Conservation (phyloP, 2,113 vertebrate genomes). For the Engystomops pustulosus region DNA sequence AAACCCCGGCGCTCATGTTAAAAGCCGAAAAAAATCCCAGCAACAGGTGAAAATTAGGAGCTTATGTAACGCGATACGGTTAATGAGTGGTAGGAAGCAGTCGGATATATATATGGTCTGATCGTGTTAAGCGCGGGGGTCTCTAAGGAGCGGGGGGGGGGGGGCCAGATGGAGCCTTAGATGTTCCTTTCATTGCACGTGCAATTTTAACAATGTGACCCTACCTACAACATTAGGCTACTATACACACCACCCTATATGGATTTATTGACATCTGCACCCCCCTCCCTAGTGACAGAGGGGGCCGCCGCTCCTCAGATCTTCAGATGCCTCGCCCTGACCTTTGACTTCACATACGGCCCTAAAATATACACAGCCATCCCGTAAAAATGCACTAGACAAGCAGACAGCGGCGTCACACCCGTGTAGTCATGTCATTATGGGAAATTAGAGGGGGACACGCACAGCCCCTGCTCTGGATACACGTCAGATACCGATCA, state of each 20-base stretch:
- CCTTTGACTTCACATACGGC: not conserved
- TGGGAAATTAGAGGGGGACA: not conserved
- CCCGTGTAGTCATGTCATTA: not conserved
- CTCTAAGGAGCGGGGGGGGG: slow-evolving; percentile 42
- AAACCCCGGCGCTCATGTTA: not conserved
- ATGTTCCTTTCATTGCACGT: slow-evolving; percentile 36
- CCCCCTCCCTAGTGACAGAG: slow-evolving; percentile 31
- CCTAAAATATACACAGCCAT: not conserved
- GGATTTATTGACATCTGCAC: slow-evolving; percentile 56
- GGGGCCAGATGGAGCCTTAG: slow-evolving; percentile 38
- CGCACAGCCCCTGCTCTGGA: not conserved
- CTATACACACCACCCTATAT: not conserved
- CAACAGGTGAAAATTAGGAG: slow-evolving; percentile 48
- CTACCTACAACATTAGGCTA: slow-evolving; percentile 22
- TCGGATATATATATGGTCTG: not conserved
- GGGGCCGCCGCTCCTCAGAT: slow-evolving; percentile 2
- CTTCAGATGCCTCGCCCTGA: slow-evolving; percentile 9
- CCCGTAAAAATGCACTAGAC: not conserved
- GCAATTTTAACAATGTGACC: slow-evolving; percentile 40
- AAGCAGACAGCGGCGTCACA: not conserved
- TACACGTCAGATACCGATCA: not conserved
- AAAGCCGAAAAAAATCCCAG: slow-evolving; percentile 17
- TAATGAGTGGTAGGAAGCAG: slow-evolving; percentile 45
- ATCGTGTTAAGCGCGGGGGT: slow-evolving; percentile 28
- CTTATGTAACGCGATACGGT: slow-evolving; percentile 34